Evolutionary conservation across 2,797 vertebrate species (phyloP).

Genomic region (Molossus molossus): DNA sequence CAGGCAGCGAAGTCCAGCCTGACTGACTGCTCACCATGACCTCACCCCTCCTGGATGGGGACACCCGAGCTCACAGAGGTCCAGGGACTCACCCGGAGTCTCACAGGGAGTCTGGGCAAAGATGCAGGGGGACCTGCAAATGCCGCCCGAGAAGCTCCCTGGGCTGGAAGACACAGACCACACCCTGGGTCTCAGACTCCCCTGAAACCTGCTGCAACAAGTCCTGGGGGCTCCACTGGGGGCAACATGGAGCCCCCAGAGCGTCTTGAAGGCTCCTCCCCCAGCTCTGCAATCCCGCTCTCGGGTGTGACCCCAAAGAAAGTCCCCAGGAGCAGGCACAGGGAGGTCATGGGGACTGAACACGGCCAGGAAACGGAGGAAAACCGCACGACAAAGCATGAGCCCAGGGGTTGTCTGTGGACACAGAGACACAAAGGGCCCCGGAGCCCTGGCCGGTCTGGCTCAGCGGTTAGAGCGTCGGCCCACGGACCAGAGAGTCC

Average conservation of each 20-base stretch:
- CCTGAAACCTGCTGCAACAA: neutral
- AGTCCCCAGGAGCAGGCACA: neutral
- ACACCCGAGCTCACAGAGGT: neutral
- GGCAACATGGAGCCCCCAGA: neutral
- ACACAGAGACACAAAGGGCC: too few species aligned
- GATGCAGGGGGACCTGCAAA: neutral
- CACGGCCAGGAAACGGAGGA: neutral
- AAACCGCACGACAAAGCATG: fast-evolving
- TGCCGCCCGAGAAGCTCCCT: neutral
- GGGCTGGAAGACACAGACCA: neutral
- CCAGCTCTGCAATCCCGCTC: fast-evolving
- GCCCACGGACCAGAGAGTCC: too few species aligned
- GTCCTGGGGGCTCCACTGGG: neutral
- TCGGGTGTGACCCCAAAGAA: neutral
- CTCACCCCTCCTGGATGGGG: neutral
- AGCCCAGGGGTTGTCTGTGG: too few species aligned
- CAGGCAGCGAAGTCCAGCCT: neutral
- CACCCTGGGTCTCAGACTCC: neutral
- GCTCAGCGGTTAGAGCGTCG: too few species aligned
- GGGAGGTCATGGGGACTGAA: too few species aligned
- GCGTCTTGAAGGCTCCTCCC: neutral
- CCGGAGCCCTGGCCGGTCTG: too few species aligned
- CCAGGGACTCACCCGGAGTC: neutral
- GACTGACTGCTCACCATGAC: neutral
- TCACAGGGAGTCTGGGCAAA: neutral